Evolutionary conservation across 2,113 vertebrate genomes (phyloP), one percentile per base, ranked within the genome.

Genomic region (Tauraco erythrolophus): DNA sequence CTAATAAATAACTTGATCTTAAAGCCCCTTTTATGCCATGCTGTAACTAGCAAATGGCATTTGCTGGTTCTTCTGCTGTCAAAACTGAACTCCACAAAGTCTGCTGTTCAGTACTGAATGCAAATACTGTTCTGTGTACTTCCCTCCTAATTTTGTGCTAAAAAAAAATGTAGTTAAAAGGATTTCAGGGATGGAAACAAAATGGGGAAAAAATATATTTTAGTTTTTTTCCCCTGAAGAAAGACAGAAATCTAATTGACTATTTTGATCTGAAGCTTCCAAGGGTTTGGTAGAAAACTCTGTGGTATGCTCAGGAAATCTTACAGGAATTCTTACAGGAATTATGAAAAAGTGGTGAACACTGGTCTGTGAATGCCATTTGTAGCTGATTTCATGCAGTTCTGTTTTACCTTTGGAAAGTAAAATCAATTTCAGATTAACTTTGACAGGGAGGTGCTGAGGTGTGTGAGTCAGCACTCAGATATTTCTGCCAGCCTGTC

Each of bases 401-500:
- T 95, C 16, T 86, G 43, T 57, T 91, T 95, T 94, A 95, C 62
- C 48, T 83, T 48, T 86, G 56, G 85, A 90, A 95, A 83, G 78
- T n/a, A 92, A 96, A 94, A 95, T 91, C 75, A 78, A 83, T 95
- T 92, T 83, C 84, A 88, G 91, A 94, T 97, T 79, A 96, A 80
- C 71, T 93, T 87, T 88, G 84, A 83, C 62, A 77, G n/a, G 50
- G 71, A 83, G 82, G 61, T 76, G 91, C 69, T 88, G 68, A 83
- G 74, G 62, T 75, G 31, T 54, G 57, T 83, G 78, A 82, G 74
- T 96, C 74, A 76, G 79, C 39, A 12, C n/a, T 41, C 61, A 22
- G 85, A 24, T 68, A 64, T 84, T 94, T 94, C 91, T 93, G 51
- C 62, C 50, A 79, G 43, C 70, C 50, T 74, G 43, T 70, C 64